phyloP scores from a whole-genome alignment of 2,797 vertebrate genomes.

The Urosaurus nigricauda region DNA sequence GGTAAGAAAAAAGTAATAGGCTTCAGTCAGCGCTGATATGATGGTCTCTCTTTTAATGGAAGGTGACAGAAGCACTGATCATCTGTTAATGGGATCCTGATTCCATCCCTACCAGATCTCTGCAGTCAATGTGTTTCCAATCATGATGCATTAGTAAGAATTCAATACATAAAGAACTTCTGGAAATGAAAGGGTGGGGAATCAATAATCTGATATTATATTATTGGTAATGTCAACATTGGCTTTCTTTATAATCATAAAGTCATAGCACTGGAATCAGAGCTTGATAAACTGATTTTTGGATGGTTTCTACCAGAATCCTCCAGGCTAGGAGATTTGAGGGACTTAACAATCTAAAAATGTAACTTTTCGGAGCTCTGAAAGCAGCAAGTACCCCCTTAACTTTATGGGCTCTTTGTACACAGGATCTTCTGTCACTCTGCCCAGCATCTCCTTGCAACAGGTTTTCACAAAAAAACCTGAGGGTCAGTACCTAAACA shows the following conservation, averaged over 20 bases:
- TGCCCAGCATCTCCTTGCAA: background rate
- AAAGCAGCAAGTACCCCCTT: too few relatives aligned
- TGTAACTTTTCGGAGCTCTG: too few relatives aligned
- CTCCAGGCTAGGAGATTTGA: too few relatives aligned
- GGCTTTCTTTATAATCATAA: background rate
- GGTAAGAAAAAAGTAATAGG: slow-evolving; percentile 15
- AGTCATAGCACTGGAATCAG: background rate
- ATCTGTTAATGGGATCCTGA: slow-evolving; percentile 9
- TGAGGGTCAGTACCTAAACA: background rate
- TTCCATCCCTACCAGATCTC: background rate
- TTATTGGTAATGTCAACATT: background rate
- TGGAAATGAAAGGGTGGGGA: background rate
- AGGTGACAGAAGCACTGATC: slow-evolving; percentile 19
- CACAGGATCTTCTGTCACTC: background rate
- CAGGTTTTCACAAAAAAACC: background rate
- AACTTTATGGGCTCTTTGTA: too few relatives aligned
- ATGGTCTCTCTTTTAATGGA: slow-evolving; percentile 1
- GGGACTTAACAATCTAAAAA: too few relatives aligned
- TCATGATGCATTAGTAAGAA: background rate
- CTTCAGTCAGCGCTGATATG: background rate
- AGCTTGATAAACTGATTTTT: too few relatives aligned
- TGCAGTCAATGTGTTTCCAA: background rate
- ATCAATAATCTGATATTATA: background rate
- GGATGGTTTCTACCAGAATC: too few relatives aligned
- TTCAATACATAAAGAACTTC: background rate